A percentile compares a stretch with the other conserved stretches of the same genome.
These are phyloP conservation scores for Aix galericulata DNA, from an alignment of 2,113 vertebrate genomes.

Conservation along the genomic window DNA sequence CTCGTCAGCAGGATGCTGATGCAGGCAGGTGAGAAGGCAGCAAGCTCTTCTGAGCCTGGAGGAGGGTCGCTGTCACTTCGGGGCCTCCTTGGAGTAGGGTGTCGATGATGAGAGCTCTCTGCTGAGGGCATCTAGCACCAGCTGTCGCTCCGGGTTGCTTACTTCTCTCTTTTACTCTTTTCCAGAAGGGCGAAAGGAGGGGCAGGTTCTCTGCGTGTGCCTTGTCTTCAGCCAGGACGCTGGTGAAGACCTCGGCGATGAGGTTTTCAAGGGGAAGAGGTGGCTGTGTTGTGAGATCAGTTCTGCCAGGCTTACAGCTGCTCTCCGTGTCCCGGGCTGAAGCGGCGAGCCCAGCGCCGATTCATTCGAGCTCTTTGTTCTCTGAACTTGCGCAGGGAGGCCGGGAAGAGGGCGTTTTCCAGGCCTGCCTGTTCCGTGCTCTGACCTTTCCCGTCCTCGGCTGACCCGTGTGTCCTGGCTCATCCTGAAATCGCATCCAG, in stretches of 20 bases:
- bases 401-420: not conserved
- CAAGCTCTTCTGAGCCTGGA: not conserved
- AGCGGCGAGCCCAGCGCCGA: not conserved
- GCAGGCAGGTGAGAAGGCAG: not conserved
- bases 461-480: not conserved
- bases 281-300: not conserved
- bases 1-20: rapidly evolving
- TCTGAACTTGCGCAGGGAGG: not conserved
- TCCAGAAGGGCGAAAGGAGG: not conserved
- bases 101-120: not conserved
- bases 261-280: not conserved
- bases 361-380: not conserved
- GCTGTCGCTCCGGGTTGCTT: not conserved
- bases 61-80: not conserved
- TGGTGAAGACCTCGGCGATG: not conserved
- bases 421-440: not conserved
- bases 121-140: not conserved
- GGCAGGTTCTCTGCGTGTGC: not conserved
- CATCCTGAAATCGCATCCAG: not conserved
- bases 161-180: not conserved
- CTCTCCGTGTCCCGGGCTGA: not conserved
- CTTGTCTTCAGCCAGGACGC: not conserved
- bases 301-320: not conserved
- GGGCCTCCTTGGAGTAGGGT: not conserved
- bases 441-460: not conserved